These are phyloP conservation scores for Ptychoptera albimana DNA, from an alignment of 2,888 invertebrate species.

Conservation along the genomic window DNA sequence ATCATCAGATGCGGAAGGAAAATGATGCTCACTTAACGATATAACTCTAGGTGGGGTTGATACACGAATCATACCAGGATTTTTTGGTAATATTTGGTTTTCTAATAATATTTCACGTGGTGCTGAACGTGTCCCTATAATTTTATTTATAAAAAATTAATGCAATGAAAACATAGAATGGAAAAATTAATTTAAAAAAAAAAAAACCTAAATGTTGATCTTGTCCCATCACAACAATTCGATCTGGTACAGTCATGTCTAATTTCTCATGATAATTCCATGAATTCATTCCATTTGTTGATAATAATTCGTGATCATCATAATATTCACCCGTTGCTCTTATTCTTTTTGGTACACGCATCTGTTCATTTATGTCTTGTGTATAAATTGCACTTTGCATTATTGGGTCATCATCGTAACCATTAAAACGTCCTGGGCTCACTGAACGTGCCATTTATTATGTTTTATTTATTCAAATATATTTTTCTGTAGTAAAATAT, in stretches of 20 bases:
- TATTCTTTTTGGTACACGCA: constrained; percentile 67
- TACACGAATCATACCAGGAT: constrained; percentile 53
- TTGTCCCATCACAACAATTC: constrained; percentile 77
- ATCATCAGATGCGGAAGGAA: constrained; percentile 50
- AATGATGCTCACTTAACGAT: constrained; percentile 71
- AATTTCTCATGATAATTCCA: constrained; percentile 61
- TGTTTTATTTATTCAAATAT: no score
- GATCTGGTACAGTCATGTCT: constrained; percentile 86
- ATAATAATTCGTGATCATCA: constrained; percentile 42
- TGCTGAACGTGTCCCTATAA: constrained; percentile 61
- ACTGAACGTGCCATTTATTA: constrained; percentile 40
- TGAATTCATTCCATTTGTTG: constrained; percentile 40
- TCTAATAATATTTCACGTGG: constrained; percentile 75
- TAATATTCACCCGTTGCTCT: constrained; percentile 54
- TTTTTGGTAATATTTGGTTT: constrained; percentile 58
- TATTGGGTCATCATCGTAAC: constrained; percentile 45
- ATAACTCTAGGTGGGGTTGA: constrained; percentile 80
- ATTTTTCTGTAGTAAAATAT: no score
- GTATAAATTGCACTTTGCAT: constrained; percentile 44
- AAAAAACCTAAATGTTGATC: constrained; percentile 37
- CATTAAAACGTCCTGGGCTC: constrained; percentile 44
- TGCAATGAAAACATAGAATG: neutral
- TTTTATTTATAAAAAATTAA: neutral
- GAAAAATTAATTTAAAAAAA: constrained; percentile 7
- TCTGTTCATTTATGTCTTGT: constrained; percentile 61